phyloP scores from a whole-genome alignment of 1,140 invertebrate species.

The Sycobia sp. region DNA sequence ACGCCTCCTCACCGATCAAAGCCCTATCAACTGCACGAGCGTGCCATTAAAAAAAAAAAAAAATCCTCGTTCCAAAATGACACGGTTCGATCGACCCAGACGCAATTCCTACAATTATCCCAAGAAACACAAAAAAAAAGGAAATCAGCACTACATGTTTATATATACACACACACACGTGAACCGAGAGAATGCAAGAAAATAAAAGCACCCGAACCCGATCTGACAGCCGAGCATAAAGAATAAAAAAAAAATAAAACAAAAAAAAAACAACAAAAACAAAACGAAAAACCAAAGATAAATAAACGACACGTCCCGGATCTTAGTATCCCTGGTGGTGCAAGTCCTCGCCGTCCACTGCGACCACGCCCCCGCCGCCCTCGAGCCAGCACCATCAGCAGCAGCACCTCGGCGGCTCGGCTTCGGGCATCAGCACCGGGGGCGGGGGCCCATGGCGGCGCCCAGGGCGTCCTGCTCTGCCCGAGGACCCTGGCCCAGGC shows the following conservation, averaged over 20 bases:
- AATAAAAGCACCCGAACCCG: too few relatives aligned
- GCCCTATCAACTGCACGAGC: too few relatives aligned
- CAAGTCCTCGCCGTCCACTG: slow-evolving; percentile 58
- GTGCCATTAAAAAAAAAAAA: too few relatives aligned
- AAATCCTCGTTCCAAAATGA: too few relatives aligned
- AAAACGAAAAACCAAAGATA: slow-evolving; percentile 1
- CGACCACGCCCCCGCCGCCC: slow-evolving; percentile 53
- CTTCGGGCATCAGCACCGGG: not conserved
- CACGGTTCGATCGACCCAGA: too few relatives aligned
- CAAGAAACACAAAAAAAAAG: too few relatives aligned
- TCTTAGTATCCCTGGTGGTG: slow-evolving; percentile 62
- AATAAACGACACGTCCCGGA: slow-evolving; percentile 8
- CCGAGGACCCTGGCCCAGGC: slow-evolving; percentile 85
- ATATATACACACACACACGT: not conserved
- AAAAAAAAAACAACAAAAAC: slow-evolving; percentile 7
- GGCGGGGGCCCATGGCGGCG: slow-evolving; percentile 35
- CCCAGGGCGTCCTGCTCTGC: slow-evolving; percentile 83
- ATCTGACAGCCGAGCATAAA: too few relatives aligned
- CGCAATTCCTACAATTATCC: too few relatives aligned
- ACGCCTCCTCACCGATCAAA: too few relatives aligned
- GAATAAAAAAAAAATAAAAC: too few relatives aligned
- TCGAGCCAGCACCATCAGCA: slow-evolving; percentile 27
- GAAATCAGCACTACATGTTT: too few relatives aligned
- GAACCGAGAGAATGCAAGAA: not conserved
- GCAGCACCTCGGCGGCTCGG: slow-evolving; percentile 29